phyloP scores from a whole-genome alignment of 1,140 invertebrate species.

The Nebria ingens region DNA sequence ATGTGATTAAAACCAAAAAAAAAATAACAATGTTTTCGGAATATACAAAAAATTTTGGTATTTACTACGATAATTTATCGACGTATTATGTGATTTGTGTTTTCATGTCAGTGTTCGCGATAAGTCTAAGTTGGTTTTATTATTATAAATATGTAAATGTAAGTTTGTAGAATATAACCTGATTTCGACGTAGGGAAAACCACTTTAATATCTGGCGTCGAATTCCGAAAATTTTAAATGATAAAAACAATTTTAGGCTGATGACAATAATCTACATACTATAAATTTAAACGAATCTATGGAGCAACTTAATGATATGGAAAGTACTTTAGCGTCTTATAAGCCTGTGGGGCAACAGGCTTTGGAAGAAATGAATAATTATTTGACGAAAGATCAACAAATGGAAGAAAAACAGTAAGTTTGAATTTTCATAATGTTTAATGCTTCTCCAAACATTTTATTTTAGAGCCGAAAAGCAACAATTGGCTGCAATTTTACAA shows the following conservation, averaged over 20 bases:
- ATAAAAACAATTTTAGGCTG: too few relatives aligned
- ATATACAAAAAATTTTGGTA: background rate
- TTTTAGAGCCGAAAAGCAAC: background rate
- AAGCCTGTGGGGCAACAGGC: background rate
- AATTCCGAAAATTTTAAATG: too few relatives aligned
- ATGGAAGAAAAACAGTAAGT: background rate
- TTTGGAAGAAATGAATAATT: background rate
- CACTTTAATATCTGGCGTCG: too few relatives aligned
- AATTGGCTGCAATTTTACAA: background rate
- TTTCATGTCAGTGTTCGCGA: background rate
- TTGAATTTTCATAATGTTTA: background rate
- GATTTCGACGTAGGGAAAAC: too few relatives aligned
- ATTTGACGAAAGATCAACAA: background rate
- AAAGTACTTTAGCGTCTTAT: background rate
- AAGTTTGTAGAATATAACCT: too few relatives aligned
- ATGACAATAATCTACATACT: too few relatives aligned
- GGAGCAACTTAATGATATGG: too few relatives aligned
- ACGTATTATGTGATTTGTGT: conserved; percentile 1
- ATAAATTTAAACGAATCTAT: too few relatives aligned
- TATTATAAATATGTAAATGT: too few relatives aligned
- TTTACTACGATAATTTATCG: conserved; percentile 1
- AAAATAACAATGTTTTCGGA: background rate
- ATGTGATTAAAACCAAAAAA: too few relatives aligned
- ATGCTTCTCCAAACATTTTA: background rate
- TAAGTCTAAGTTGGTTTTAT: background rate